Evolutionary conservation across 1,140 invertebrate species (phyloP), one percentile per base, ranked within the genome.

Genomic region (Temnothorax nylanderi): DNA sequence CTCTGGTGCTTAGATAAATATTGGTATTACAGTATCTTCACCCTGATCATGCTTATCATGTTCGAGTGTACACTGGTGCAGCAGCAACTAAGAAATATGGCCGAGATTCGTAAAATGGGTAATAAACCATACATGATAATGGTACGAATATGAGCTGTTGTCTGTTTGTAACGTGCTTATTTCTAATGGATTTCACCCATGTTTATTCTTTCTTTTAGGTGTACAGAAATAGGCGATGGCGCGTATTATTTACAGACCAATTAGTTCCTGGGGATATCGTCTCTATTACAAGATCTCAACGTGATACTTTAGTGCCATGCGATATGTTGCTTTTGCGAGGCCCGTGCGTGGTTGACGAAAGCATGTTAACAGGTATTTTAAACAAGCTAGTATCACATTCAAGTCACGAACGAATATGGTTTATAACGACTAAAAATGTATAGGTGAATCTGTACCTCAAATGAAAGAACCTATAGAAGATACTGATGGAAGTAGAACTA

Each of bases 21-120:
- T 95, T 99, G 98, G 98, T 99, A 99, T 94, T 99, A 99, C 94
- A 99, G 98, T 85, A 96, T 99, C 44, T 99, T 99, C 93, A 99
- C 99, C 0, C 96, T 99, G 1, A 96, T 99, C 65, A 99, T 99
- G 99, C 96, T 99, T 54, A 97, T 99, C 34, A 97, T 99, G 89
- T 99, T 99, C 95, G 99, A 99, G 94, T 99, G 98, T 88, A 99
- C 99, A 7, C 96, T 99, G 41, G 99, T 99, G 0, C 99, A 99
- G 92, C 99, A 99, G 93, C 99, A 99, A 93, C 93, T 99, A 7
- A 96, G 98, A 89, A 99, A 99, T 94, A 99, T 99, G 98, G 97
- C 98, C n/a, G 99, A 99, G 96, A 99, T 99, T 89, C 96, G 99
- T n/a, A 99, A 99, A 96, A 99, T 99, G 99, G 99, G 99, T 21